phyloP scores from a whole-genome alignment of 2,888 invertebrate species.

The Oscheius myriophilus region DNA sequence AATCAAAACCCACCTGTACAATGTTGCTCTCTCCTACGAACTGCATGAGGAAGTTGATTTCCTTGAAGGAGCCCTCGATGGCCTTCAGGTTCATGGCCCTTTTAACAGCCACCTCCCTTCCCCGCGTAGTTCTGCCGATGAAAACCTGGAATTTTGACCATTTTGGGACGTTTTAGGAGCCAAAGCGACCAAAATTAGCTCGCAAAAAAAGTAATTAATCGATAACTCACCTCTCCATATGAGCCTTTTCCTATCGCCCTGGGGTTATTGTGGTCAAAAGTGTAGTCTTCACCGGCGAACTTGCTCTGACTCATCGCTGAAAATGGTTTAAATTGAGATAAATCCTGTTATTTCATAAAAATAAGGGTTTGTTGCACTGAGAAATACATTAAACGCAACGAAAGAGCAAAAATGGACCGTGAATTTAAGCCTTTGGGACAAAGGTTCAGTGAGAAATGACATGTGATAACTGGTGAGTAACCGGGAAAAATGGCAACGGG shows the following conservation, averaged over 20 bases:
- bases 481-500: too few species aligned
- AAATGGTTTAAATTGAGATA: too few species aligned
- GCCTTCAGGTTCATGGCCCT: conserved; percentile 18
- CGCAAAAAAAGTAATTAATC: not conserved
- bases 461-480: too few species aligned
- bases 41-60: conserved; percentile 35
- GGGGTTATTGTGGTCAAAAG: conserved; percentile 3
- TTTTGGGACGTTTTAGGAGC: not conserved
- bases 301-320: too few species aligned
- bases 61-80: conserved; percentile 28
- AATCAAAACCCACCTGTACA: conserved; percentile 19
- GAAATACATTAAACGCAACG: too few species aligned
- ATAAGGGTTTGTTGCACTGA: too few species aligned
- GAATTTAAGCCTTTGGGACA: too few species aligned
- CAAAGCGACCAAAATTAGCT: not conserved
- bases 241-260: conserved; percentile 6
- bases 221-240: conserved; percentile 3
- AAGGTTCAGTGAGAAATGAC: too few species aligned
- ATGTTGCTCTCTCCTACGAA: conserved; percentile 31
- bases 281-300: conserved; percentile 1
- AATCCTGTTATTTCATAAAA: too few species aligned
- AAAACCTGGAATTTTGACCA: conserved; percentile 18
- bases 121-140: conserved; percentile 34
- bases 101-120: conserved; percentile 37
- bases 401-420: too few species aligned